Evolutionary conservation across 2,797 vertebrate species (phyloP).

Genomic region (Cossypha heuglini): DNA sequence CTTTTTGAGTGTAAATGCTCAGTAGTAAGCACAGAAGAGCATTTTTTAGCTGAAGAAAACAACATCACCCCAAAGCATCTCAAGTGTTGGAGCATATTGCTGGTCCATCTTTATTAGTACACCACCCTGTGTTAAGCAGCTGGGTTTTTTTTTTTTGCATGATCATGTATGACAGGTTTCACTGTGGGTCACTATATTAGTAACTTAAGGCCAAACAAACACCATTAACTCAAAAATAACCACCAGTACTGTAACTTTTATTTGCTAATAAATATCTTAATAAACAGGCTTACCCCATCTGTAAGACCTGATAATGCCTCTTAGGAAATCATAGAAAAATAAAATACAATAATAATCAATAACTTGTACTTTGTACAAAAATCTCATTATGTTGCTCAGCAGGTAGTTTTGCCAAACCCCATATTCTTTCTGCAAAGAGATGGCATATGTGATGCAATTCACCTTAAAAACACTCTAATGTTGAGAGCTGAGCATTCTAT

Average conservation of each 20-base stretch:
- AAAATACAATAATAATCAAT: slow-evolving; percentile 95
- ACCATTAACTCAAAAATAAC: slow-evolving; percentile 72
- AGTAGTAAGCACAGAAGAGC: not conserved
- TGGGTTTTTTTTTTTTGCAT: not conserved
- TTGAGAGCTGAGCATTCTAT: slow-evolving; percentile 73
- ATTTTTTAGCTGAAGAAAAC: not conserved
- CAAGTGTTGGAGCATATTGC: not conserved
- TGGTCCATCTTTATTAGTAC: not conserved
- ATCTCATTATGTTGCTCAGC: slow-evolving; percentile 92
- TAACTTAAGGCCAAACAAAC: slow-evolving; percentile 54
- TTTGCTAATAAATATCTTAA: slow-evolving; percentile 94
- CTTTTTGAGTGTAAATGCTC: not conserved
- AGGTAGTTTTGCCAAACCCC: slow-evolving; percentile 93
- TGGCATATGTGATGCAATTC: slow-evolving; percentile 76
- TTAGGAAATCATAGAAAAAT: slow-evolving; percentile 99
- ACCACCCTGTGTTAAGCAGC: not conserved
- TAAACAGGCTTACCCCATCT: slow-evolving; percentile 90
- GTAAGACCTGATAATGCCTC: slow-evolving; percentile 94
- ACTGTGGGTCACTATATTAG: not conserved
- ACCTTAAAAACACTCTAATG: slow-evolving; percentile 72
- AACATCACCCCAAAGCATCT: not conserved
- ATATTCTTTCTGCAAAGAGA: slow-evolving; percentile 77
- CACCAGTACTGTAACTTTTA: slow-evolving; percentile 91
- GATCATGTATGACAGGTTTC: not conserved
- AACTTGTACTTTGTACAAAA: slow-evolving; percentile 99